phyloP scores from a whole-genome alignment of 2,113 vertebrate genomes.

The Menura novaehollandiae region DNA sequence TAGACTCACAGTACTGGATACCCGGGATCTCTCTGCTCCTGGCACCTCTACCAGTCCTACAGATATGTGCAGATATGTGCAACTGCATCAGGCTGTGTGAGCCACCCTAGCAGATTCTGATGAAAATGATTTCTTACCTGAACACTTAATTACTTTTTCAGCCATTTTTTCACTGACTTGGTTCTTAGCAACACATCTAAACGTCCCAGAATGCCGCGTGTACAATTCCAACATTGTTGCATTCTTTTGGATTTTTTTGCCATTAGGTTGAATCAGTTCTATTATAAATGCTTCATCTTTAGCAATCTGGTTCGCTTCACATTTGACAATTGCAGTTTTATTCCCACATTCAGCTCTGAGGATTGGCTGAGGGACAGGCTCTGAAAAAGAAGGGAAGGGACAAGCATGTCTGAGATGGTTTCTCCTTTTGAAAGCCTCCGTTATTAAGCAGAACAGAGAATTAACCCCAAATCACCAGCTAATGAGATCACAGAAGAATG shows the following conservation, averaged over 20 bases:
- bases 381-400: slow-evolving; percentile 18
- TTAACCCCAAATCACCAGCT: not conserved
- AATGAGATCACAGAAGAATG: not conserved
- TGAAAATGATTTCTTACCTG: not conserved
- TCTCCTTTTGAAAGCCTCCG: not conserved
- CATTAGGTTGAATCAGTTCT: not conserved
- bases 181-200: slow-evolving; percentile 17
- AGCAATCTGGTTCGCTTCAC: not conserved
- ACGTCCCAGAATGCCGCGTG: fast-evolving
- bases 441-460: not conserved
- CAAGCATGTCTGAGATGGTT: not conserved
- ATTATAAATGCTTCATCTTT: not conserved
- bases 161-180: not conserved
- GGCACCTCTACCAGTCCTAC: not conserved
- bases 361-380: slow-evolving; percentile 19
- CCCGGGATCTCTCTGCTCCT: not conserved
- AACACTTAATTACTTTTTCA: not conserved
- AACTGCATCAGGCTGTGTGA: not conserved
- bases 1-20: not conserved
- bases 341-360: not conserved
- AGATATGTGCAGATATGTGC: not conserved
- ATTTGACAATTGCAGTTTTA: not conserved
- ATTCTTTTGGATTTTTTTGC: not conserved
- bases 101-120: not conserved
- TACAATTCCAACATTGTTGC: not conserved